These are phyloP conservation scores for Caenorhabditis sp. DNA, from an alignment of 2,888 invertebrate genomes.

Conservation along the genomic window DNA sequence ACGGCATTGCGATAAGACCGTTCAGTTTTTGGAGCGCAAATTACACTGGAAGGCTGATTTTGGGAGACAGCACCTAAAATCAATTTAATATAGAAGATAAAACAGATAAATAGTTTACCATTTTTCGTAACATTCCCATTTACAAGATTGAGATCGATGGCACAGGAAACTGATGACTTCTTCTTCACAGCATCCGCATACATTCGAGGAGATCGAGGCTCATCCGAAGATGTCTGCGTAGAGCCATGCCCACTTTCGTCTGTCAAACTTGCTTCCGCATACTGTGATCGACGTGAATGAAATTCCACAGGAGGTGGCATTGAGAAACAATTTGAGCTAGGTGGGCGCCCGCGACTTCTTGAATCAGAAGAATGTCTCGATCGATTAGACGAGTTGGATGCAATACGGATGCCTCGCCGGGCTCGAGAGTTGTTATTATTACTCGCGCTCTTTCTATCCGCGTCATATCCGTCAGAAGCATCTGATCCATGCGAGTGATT, in stretches of 20 bases:
- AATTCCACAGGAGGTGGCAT: slow-evolving; percentile 8
- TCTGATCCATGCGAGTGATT: slow-evolving; percentile 52
- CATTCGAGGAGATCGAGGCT: slow-evolving; percentile 17
- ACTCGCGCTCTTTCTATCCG: slow-evolving; percentile 1
- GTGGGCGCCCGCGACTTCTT: not conserved
- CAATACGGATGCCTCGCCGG: slow-evolving; percentile 17
- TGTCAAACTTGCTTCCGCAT: slow-evolving; percentile 15
- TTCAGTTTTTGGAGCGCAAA: not conserved
- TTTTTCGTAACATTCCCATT: slow-evolving; percentile 28
- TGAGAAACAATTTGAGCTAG: not conserved
- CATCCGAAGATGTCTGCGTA: slow-evolving; percentile 12
- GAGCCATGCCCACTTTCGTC: slow-evolving; percentile 11
- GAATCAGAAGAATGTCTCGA: slow-evolving; percentile 44
- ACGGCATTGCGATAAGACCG: slow-evolving; percentile 35
- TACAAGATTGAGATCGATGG: not conserved
- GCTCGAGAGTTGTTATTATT: slow-evolving; percentile 4
- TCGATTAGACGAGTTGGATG: slow-evolving; percentile 39
- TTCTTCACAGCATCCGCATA: slow-evolving; percentile 62
- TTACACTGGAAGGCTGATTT: not conserved
- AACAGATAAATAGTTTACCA: not conserved
- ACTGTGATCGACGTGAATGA: not conserved
- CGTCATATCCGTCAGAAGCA: slow-evolving; percentile 39
- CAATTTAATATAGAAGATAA: not conserved
- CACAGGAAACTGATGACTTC: slow-evolving; percentile 27
- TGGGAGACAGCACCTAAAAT: not conserved